These are phyloP conservation scores for Phenganax stokvisi DNA, from an alignment of 92 coral and sea anemone species.

Conservation along the genomic window DNA sequence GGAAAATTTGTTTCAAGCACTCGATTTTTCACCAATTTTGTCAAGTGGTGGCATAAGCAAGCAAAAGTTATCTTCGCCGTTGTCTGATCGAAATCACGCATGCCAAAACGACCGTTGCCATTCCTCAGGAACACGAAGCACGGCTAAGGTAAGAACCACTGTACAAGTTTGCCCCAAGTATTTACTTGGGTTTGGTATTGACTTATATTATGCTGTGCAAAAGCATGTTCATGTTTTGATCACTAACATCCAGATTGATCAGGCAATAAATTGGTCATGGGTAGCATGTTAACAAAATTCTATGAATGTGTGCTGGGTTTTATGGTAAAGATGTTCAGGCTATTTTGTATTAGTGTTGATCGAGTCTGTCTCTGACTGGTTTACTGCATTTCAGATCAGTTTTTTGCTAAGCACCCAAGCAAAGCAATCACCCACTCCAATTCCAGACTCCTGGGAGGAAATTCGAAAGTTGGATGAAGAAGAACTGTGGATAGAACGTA, in stretches of 20 bases:
- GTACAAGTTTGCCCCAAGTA: not conserved
- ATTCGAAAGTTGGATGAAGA: slow-evolving; percentile 85
- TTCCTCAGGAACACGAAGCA: not conserved
- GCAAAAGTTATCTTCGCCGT: slow-evolving; percentile 8
- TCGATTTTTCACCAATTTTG: slow-evolving; percentile 25
- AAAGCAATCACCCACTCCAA: not conserved
- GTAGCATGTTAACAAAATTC: too few species aligned
- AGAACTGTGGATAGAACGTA: slow-evolving; percentile 89
- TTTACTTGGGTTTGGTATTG: not conserved
- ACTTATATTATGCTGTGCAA: not conserved
- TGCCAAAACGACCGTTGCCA: not conserved
- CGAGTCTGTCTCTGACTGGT: too few species aligned
- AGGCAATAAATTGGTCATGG: too few species aligned
- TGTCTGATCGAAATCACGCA: slow-evolving; percentile 25
- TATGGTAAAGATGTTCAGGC: too few species aligned
- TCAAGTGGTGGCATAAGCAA: not conserved
- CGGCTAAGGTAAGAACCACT: slow-evolving; percentile 10
- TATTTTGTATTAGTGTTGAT: too few species aligned
- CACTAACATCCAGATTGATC: too few species aligned
- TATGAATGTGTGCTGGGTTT: too few species aligned
- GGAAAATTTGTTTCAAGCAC: slow-evolving; percentile 24
- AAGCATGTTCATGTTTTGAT: too few species aligned
- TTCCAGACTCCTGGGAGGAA: slow-evolving; percentile 64
- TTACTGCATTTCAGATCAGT: not conserved
- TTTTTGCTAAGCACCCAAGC: slow-evolving; percentile 19